Conservation (phyloP, 1,140 invertebrate genomes). For the Temnothorax longispinosus region DNA sequence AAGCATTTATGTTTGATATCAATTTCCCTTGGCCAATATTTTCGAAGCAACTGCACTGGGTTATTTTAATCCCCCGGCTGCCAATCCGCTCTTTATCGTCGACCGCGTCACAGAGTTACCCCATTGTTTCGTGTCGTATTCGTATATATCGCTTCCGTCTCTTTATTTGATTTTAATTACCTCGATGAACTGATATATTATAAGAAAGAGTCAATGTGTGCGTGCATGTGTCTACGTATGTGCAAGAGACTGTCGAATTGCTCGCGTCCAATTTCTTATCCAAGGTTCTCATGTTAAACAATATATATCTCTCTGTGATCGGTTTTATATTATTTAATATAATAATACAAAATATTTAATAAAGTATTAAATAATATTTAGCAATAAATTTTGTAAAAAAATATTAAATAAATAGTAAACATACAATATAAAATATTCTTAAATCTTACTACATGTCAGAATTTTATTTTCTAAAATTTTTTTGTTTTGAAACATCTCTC, state of each 20-base stretch:
- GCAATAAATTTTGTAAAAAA: neutral
- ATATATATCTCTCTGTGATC: neutral
- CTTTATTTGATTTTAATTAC: constrained; percentile 61
- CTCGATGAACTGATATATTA: constrained; percentile 31
- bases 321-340: neutral
- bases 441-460: neutral
- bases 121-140: constrained; percentile 54
- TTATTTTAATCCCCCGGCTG: constrained; percentile 64
- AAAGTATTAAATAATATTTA: neutral
- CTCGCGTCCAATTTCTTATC: neutral
- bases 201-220: constrained; percentile 11
- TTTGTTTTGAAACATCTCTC: neutral
- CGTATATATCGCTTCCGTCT: constrained; percentile 1
- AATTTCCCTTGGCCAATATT: constrained; percentile 69
- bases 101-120: constrained; percentile 14
- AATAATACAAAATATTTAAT: neutral
- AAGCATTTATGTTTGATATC: constrained; percentile 67
- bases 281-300: neutral
- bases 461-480: neutral
- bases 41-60: constrained; percentile 43
- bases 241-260: neutral
- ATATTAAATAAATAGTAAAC: neutral
- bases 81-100: constrained; percentile 54
- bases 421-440: neutral
- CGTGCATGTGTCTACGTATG: neutral